Evolutionary conservation across 2,888 invertebrate genomes (phyloP).

Genomic region (Adelphocoris suturalis): DNA sequence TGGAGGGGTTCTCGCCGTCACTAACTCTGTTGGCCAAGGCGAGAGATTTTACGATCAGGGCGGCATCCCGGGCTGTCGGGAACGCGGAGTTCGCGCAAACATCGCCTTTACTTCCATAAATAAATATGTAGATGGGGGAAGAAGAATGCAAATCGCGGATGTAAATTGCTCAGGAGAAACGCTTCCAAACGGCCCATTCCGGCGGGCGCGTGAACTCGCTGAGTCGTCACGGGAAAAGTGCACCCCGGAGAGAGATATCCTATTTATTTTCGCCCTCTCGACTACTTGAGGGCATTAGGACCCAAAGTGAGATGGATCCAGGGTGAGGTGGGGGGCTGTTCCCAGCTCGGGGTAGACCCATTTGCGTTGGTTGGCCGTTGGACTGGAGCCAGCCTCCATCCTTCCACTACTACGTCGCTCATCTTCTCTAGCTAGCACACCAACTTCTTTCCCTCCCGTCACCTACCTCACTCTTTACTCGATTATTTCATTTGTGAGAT

Average conservation of each 20-base stretch:
- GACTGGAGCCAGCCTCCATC: not conserved
- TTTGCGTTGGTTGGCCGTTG: not conserved
- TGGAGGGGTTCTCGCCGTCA: too few relatives aligned
- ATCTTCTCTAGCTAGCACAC: not conserved
- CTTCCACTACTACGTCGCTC: not conserved
- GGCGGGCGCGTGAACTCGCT: conserved; percentile 7
- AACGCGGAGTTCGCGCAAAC: too few relatives aligned
- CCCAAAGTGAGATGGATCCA: not conserved
- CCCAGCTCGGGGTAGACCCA: not conserved
- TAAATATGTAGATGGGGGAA: not conserved
- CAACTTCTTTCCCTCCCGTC: not conserved
- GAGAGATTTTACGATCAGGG: too few relatives aligned
- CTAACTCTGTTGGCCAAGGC: too few relatives aligned
- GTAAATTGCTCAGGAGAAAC: not conserved
- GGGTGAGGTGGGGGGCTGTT: not conserved
- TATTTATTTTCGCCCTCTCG: not conserved
- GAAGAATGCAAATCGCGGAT: conserved; percentile 2
- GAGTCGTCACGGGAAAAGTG: conserved; percentile 23
- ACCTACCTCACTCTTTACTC: not conserved
- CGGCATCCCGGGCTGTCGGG: too few relatives aligned
- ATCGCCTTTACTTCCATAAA: too few relatives aligned
- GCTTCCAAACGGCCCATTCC: conserved; percentile 25
- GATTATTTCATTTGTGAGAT: too few relatives aligned
- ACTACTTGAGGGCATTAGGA: not conserved
- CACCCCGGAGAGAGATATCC: conserved; percentile 19